Conservation (phyloP, 2,888 invertebrate species). For the Vandiemenella viatica region DNA sequence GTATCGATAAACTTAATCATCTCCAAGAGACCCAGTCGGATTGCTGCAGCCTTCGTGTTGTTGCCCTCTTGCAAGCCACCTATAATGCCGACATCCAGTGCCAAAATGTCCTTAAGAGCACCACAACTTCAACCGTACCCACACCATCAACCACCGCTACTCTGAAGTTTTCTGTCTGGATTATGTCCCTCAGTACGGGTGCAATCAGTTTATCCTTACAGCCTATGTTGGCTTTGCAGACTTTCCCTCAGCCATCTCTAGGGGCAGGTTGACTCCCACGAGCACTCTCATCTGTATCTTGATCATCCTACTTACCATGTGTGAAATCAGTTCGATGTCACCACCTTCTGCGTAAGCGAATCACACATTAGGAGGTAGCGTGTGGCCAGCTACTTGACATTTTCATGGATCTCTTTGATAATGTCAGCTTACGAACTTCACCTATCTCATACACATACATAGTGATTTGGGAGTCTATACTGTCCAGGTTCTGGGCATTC, state of each 20-base stretch:
- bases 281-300: slow-evolving; percentile 86
- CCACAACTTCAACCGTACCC: slow-evolving; percentile 99
- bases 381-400: too few relatives aligned
- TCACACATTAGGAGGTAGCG: too few relatives aligned
- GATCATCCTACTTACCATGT: slow-evolving; percentile 75
- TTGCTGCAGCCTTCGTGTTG: slow-evolving; percentile 97
- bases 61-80: slow-evolving; percentile 91
- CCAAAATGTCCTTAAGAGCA: slow-evolving; percentile 96
- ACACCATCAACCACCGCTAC: slow-evolving; percentile 93
- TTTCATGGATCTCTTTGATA: too few relatives aligned
- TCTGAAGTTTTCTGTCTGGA: slow-evolving; percentile 90
- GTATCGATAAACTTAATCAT: slow-evolving; percentile 93
- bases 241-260: slow-evolving; percentile 91
- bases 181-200: slow-evolving; percentile 67
- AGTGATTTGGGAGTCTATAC: too few relatives aligned
- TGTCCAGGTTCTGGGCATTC: too few relatives aligned
- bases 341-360: slow-evolving; percentile 82
- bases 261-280: slow-evolving; percentile 98
- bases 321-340: slow-evolving; percentile 89
- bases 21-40: slow-evolving; percentile 97
- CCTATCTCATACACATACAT: too few relatives aligned
- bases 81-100: slow-evolving; percentile 93
- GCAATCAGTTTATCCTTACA: slow-evolving; percentile 66
- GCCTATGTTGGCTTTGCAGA: slow-evolving; percentile 96
- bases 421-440: too few relatives aligned